Percentiles rank a stretch among this genome's conserved stretches.
Conservation (phyloP, 2,113 vertebrate species). For the Morone saxatilis region DNA sequence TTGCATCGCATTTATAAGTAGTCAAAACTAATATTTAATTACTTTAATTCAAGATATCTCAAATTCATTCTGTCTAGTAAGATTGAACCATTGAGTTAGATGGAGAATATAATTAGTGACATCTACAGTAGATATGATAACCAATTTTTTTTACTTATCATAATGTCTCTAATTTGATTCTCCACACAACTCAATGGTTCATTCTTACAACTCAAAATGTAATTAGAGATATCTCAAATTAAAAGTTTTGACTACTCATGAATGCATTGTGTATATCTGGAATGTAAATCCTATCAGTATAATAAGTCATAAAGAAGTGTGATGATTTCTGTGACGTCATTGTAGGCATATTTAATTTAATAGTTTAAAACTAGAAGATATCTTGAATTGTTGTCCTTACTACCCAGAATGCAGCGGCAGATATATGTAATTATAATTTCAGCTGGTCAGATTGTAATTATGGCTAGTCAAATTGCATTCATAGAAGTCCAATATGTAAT, state of each 20-base stretch:
- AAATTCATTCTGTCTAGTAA: neutral
- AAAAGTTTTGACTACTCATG: neutral
- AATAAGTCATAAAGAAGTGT: neutral
- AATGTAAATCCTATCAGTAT: neutral
- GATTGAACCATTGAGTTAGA: neutral
- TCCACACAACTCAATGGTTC: neutral
- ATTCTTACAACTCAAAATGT: neutral
- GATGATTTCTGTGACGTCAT: neutral
- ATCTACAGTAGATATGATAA: neutral
- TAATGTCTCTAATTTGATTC: neutral
- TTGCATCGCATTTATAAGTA: neutral
- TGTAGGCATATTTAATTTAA: neutral
- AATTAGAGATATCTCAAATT: neutral
- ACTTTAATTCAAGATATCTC: neutral
- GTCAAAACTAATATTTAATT: neutral
- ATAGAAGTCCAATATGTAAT: neutral
- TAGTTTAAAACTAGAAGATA: neutral
- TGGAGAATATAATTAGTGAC: neutral
- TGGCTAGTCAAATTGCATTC: neutral
- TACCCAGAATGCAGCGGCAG: neutral
- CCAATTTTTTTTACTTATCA: neutral
- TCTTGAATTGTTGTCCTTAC: neutral
- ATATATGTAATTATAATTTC: neutral
- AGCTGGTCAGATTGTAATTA: neutral
- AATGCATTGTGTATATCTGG: neutral